Evolutionary conservation across 2,113 vertebrate genomes (phyloP), one percentile per base, ranked within the genome.

Genomic region (Leucopsar rothschildi): DNA sequence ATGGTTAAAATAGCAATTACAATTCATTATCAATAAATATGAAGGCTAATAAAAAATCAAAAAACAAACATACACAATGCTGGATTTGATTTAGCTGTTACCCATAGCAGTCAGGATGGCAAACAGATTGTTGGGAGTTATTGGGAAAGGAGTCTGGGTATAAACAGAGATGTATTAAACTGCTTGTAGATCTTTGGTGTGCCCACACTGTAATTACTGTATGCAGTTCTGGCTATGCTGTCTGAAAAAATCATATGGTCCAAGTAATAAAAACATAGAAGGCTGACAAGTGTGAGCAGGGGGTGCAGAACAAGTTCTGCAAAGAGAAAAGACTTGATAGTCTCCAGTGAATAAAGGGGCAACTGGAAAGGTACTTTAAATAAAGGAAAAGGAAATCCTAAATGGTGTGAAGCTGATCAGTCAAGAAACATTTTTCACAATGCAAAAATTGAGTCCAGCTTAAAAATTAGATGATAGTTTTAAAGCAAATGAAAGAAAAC

Each of bases 81-180:
- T 92, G 71, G 40, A 80, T 75, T 82, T 82, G 53, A 79, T 88
- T 76, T 80, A 72, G 45, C 55, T 77, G 35, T 65, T 95, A 52
- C 31, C 40, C 82, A 2, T 12, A 76, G 21, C 40, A 92, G 66
- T 76, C 90, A 90, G 70, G 73, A 56, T 60, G 53, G 65, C n/a
- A 84, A 91, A 95, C 33, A 89, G 61, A 87, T 85, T 92, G 59
- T 86, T 93, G 53, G 59, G 75, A 90, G 49, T 60, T 94, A 56
- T 18, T 88, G 85, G 66, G 82, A 88, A 92, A 90, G 31, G 31
- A 91, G n/a, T 53, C 70, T 75, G 56, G 22, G 15, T 90, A 22
- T 66, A 91, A 96, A 79, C 50, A 95, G 73, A 93, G 60, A 83
- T 23, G 5, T 17, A 60, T 72, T 91, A 83, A 92, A 83, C n/a